A percentile compares a stretch with the other conserved stretches of the same genome.
These are phyloP conservation scores for Protosalanx chinensis DNA, from an alignment of 2,797 vertebrate species.

Conservation along the genomic window DNA sequence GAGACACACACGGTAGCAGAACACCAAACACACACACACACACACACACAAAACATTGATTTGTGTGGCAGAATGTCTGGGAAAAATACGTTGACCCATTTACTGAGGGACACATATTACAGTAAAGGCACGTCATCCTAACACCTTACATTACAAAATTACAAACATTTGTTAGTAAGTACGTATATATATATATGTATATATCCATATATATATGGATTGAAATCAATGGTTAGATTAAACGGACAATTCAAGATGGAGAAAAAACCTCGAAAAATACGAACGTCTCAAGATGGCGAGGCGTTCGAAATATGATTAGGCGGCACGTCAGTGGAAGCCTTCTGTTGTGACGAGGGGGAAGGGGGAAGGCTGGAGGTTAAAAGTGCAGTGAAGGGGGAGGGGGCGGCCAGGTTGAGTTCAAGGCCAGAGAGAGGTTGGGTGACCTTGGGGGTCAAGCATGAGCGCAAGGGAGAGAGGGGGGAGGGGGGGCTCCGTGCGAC, in stretches of 20 bases:
- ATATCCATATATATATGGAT: too few relatives aligned
- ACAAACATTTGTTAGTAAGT: too few relatives aligned
- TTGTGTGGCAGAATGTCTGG: too few relatives aligned
- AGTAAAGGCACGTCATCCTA: too few relatives aligned
- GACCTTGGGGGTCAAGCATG: constrained; percentile 54
- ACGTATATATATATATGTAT: too few relatives aligned
- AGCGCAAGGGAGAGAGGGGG: constrained; percentile 38
- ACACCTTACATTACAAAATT: too few relatives aligned
- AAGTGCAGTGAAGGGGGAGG: constrained; percentile 20
- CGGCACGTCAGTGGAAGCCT: not conserved
- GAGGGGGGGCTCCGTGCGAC: constrained; percentile 37
- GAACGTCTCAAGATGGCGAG: not conserved
- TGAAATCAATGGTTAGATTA: too few relatives aligned
- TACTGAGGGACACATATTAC: too few relatives aligned
- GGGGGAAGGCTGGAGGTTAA: constrained; percentile 7
- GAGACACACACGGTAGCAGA: not conserved
- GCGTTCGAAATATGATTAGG: constrained; percentile 7
- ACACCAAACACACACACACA: not conserved
- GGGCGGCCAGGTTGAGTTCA: constrained; percentile 57
- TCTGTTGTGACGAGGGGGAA: constrained; percentile 17
- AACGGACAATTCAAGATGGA: too few relatives aligned
- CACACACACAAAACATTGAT: constrained; percentile 4
- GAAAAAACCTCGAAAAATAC: too few relatives aligned
- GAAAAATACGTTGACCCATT: too few relatives aligned
- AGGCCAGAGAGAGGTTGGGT: constrained; percentile 51